Evolutionary conservation across 2,888 invertebrate genomes (phyloP).

Genomic region (Apamea monoglypha): DNA sequence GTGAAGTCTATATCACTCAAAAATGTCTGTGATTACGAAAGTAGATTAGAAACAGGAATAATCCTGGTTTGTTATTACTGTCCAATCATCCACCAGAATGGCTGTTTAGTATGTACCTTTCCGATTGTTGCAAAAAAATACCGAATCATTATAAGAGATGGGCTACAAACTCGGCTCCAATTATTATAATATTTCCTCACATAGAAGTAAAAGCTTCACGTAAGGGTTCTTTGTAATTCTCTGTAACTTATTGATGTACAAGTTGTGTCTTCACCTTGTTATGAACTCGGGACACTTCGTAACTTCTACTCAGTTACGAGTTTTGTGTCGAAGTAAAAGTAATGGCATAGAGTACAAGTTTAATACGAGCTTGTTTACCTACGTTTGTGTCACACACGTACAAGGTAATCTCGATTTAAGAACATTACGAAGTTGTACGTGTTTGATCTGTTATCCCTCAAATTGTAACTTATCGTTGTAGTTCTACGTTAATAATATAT

Average conservation of each 20-base stretch:
- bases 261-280: conserved; percentile 39
- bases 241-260: conserved; percentile 45
- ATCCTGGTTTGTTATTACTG: not conserved
- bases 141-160: not conserved
- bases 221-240: not conserved
- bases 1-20: not conserved
- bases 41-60: not conserved
- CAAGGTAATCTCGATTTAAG: not conserved
- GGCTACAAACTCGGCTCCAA: not conserved
- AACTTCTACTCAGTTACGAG: conserved; percentile 19
- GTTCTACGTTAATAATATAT: not conserved
- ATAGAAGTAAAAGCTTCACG: not conserved
- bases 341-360: conserved; percentile 15
- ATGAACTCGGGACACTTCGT: conserved; percentile 35
- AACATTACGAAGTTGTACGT: not conserved
- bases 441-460: not conserved
- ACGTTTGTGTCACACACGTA: not conserved
- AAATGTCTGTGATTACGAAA: not conserved
- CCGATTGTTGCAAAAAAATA: not conserved
- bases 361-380: not conserved
- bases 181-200: not conserved
- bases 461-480: not conserved
- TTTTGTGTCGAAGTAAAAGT: conserved; percentile 29
- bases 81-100: no score
- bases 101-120: no score